Percentiles rank a stretch among this genome's conserved stretches.
Evolutionary conservation across 2,888 invertebrate genomes (phyloP).

Genomic region (Heteromyza rotundicornis): DNA sequence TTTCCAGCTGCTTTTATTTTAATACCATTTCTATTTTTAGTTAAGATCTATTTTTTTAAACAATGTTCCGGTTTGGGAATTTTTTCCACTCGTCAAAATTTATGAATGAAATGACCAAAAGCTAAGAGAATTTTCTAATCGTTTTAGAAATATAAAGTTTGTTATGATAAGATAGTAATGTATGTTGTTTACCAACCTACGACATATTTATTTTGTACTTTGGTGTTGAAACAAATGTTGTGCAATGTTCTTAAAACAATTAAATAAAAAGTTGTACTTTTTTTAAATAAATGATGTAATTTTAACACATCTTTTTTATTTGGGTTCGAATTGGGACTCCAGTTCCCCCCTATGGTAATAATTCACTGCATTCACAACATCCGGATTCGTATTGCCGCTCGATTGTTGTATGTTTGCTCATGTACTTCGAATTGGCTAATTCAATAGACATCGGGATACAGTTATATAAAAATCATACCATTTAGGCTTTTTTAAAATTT

Average conservation of each 20-base stretch:
- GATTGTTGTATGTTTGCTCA: too few relatives aligned
- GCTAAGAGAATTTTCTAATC: not conserved
- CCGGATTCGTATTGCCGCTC: too few relatives aligned
- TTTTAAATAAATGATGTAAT: not conserved
- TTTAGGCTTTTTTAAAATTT: too few relatives aligned
- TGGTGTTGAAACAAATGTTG: slow-evolving; percentile 18
- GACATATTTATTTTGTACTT: slow-evolving; percentile 19
- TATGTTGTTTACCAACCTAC: slow-evolving; percentile 3
- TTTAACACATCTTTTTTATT: too few relatives aligned
- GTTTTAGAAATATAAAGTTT: slow-evolving; percentile 2
- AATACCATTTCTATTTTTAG: not conserved
- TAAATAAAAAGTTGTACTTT: not conserved
- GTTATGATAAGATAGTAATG: slow-evolving; percentile 7
- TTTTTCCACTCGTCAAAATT: slow-evolving; percentile 30
- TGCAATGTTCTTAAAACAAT: slow-evolving; percentile 17
- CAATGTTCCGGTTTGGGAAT: slow-evolving; percentile 37
- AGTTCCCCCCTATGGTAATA: too few relatives aligned
- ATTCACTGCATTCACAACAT: too few relatives aligned
- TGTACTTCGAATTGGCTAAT: too few relatives aligned
- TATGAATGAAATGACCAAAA: not conserved
- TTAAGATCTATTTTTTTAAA: slow-evolving; percentile 17
- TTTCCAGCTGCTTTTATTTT: slow-evolving; percentile 7
- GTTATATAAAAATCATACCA: too few relatives aligned
- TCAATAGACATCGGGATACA: too few relatives aligned
- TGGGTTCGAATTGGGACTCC: too few relatives aligned